A percentile compares a stretch with the other conserved stretches of the same genome.
These are phyloP conservation scores for Zingel zingel DNA, from an alignment of 2,113 vertebrate genomes.

Conservation along the genomic window DNA sequence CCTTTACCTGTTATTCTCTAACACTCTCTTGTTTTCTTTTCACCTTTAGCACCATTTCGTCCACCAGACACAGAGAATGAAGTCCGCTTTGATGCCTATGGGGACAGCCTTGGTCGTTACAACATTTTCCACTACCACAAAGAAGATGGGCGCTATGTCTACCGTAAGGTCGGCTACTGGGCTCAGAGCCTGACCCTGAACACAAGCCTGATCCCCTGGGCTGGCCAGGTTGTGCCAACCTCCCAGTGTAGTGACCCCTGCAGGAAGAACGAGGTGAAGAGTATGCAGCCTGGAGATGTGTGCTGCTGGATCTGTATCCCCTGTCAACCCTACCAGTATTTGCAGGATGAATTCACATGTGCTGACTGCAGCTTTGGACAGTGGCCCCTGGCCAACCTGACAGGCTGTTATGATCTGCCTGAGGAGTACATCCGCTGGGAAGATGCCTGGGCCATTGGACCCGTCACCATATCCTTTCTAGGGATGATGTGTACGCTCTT, in stretches of 20 bases:
- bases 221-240: conserved; percentile 84
- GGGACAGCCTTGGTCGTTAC: conserved; percentile 96
- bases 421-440: conserved; percentile 98
- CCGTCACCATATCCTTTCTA: conserved; percentile 94
- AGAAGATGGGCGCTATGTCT: conserved; percentile 86
- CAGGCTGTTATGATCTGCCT: conserved; percentile 93
- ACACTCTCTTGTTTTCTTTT: conserved; percentile 7
- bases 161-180: conserved; percentile 97
- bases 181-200: conserved; percentile 91
- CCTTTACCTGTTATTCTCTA: neutral
- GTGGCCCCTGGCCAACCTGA: conserved; percentile 95
- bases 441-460: conserved; percentile 96
- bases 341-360: conserved; percentile 95
- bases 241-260: conserved; percentile 99
- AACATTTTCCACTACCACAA: conserved; percentile 96
- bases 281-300: conserved; percentile 96
- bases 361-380: conserved; percentile 94
- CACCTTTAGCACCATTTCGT: conserved; percentile 91
- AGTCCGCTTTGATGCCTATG: conserved; percentile 92
- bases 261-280: conserved; percentile 96
- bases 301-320: conserved; percentile 99
- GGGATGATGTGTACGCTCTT: conserved; percentile 94
- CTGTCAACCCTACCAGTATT: conserved; percentile 94
- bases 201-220: conserved; percentile 92
- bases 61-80: conserved; percentile 90